Evolutionary conservation across 2,113 vertebrate genomes (phyloP).

Genomic region (Alligator mississippiensis): DNA sequence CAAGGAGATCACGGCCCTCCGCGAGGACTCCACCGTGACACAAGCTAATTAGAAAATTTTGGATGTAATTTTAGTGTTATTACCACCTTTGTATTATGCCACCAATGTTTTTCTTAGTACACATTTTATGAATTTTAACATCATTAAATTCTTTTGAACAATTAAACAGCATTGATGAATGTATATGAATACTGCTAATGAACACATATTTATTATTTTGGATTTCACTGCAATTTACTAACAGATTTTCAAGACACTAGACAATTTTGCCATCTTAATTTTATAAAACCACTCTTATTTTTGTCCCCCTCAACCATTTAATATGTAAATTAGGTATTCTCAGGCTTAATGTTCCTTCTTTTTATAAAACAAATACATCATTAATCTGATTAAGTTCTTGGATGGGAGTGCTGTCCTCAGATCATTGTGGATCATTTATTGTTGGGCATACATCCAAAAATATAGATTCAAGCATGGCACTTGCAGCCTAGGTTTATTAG

Average conservation of each 20-base stretch:
- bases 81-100: conserved; percentile 49
- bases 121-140: conserved; percentile 51
- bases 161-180: conserved; percentile 67
- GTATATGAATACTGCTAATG: conserved; percentile 75
- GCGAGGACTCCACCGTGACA: too few relatives aligned
- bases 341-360: conserved; percentile 86
- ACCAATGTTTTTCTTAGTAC: conserved; percentile 40
- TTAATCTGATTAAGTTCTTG: conserved; percentile 94
- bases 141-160: conserved; percentile 70
- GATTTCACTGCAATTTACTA: conserved; percentile 77
- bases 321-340: conserved; percentile 83
- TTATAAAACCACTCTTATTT: conserved; percentile 74
- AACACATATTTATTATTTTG: conserved; percentile 78
- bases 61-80: conserved; percentile 32
- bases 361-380: conserved; percentile 93
- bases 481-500: conserved; percentile 77
- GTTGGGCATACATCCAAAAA: conserved; percentile 83
- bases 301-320: conserved; percentile 81
- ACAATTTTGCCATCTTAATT: conserved; percentile 78
- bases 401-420: conserved; percentile 81
- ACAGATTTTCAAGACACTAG: conserved; percentile 80
- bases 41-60: conserved; percentile 43
- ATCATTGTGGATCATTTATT: conserved; percentile 85
- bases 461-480: conserved; percentile 77
- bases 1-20: too few relatives aligned